Evolutionary conservation across 2,888 invertebrate genomes (phyloP), one percentile per base, ranked within the genome.

Genomic region (Tenthredo mesomela): DNA sequence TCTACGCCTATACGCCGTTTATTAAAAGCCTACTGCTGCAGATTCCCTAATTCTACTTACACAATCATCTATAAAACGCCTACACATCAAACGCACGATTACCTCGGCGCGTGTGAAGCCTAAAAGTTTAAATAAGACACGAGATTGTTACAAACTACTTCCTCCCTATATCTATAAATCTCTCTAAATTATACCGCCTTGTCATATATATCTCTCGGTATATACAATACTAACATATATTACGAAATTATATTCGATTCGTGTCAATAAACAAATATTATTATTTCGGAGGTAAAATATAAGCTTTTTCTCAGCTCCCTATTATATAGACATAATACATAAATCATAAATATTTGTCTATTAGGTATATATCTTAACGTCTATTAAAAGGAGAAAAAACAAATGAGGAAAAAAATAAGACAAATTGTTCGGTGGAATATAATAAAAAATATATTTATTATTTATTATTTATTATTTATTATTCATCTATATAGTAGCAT

Each of bases 61-160:
- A 67, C 67, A 67, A 67, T 67, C 29, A 67, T 67, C 67, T 67
- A 33, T 67, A 33, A 43, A 43, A 40, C 40, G 43, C 73, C 73
- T 21, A 73, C 73, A 21, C 73, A 73, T 73, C 40, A 43, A 43
- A 40, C 43, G 73, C 43, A 40, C 43, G 25, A 73, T 73, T 73
- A 73, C 43, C n/a, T 40, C 40, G 25, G 40, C 21, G 43, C 40
- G 73, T 43, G 73, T 40, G 73, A n/a, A n/a, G n/a, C 43, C 40
- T 43, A 21, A 43, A 73, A 18, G 73, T 12, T 33, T 67, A 73
- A 73, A 43, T 43, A 73, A 73, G 73, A 73, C 73, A 43, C n/a
- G 73, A 25, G 40, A 73, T 73, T 43, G 43, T 73, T 43, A 73
- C 73, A 73, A 73, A 73, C 40, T 73, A 43, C 73, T 73, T 73